phyloP scores from a whole-genome alignment of 2,797 vertebrate species.

The Dendrocincla fuliginosa region DNA sequence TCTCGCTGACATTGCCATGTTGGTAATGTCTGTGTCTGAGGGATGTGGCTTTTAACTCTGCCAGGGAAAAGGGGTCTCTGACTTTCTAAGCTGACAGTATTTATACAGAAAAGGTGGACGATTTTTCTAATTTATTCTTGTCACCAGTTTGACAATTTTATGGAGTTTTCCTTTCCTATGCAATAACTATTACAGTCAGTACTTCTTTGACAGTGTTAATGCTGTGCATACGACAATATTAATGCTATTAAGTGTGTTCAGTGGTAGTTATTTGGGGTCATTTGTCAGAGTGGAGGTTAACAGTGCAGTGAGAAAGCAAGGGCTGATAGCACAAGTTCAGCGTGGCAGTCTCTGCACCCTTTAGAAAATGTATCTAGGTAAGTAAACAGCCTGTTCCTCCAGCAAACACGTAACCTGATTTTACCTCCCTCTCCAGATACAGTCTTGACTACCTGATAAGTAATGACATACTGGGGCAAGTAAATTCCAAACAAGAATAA shows the following conservation, averaged over 20 bases:
- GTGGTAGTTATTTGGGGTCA: background rate
- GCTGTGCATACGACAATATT: background rate
- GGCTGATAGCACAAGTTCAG: background rate
- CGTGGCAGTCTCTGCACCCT: background rate
- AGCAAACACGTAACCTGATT: background rate
- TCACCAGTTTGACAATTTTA: background rate
- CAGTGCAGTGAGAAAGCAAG: background rate
- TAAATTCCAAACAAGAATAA: background rate
- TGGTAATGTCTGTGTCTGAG: background rate
- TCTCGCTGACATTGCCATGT: accelerated
- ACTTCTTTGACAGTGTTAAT: background rate
- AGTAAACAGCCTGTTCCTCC: background rate
- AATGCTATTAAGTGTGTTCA: background rate
- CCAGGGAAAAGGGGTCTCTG: background rate
- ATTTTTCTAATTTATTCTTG: background rate
- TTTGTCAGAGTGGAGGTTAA: background rate
- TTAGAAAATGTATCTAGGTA: background rate
- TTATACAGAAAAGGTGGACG: background rate
- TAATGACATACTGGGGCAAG: background rate
- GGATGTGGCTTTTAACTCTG: background rate
- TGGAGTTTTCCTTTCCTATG: background rate
- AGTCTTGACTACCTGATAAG: background rate
- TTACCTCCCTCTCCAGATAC: background rate
- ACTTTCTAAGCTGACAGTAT: background rate
- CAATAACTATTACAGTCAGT: background rate